Percentiles rank a stretch among this genome's conserved stretches.
Conservation (phyloP, 1,140 invertebrate genomes). For the Cheumatopsyche charites region DNA sequence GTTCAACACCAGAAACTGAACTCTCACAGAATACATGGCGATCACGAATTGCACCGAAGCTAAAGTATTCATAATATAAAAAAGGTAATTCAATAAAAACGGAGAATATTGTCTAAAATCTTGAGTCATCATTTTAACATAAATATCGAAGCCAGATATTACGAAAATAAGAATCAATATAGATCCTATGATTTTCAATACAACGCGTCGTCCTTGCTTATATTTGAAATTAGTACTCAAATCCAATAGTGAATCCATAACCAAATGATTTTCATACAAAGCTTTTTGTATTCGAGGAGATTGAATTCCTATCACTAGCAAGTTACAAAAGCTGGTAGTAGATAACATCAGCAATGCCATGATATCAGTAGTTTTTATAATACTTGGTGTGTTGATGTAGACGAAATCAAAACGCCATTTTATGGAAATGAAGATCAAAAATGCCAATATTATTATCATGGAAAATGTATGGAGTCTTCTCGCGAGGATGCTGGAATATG, state of each 20-base stretch:
- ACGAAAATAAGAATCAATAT: not conserved
- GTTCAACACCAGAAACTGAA: slow-evolving; percentile 1
- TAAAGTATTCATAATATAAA: slow-evolving; percentile 32
- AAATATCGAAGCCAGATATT: not conserved
- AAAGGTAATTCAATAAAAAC: slow-evolving; percentile 3
- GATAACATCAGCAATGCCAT: not conserved
- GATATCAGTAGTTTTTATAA: not conserved
- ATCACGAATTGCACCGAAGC: slow-evolving; percentile 31
- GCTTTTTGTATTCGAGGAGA: not conserved
- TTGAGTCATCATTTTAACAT: not conserved
- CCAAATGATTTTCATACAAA: not conserved
- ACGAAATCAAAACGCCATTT: not conserved
- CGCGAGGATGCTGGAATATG: not conserved
- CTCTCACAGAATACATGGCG: slow-evolving; percentile 12
- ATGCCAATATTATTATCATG: not conserved
- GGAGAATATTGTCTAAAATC: not conserved
- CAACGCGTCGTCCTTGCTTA: not conserved
- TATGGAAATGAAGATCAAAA: not conserved
- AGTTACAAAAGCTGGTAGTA: not conserved
- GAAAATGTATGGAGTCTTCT: not conserved
- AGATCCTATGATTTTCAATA: not conserved
- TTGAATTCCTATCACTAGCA: slow-evolving; percentile 1
- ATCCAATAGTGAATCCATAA: not conserved
- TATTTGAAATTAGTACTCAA: not conserved
- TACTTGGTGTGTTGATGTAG: not conserved